These are phyloP conservation scores for Polymixis lichenea DNA, from an alignment of 2,888 invertebrate species.

Conservation along the genomic window DNA sequence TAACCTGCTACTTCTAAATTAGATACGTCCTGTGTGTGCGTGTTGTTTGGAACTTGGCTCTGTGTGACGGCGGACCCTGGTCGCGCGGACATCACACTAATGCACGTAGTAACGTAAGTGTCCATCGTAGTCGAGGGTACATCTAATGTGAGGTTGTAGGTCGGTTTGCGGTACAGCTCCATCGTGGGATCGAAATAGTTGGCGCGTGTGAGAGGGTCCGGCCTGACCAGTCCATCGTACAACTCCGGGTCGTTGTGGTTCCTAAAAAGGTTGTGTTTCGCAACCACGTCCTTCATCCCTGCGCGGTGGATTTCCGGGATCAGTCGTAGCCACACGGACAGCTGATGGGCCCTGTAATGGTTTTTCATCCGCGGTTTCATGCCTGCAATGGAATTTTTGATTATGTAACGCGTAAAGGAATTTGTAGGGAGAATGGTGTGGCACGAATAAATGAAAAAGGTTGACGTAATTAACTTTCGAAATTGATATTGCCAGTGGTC, in stretches of 20 bases:
- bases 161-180: conserved; percentile 91
- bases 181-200: conserved; percentile 92
- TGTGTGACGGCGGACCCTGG: conserved; percentile 88
- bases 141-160: conserved; percentile 90
- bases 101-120: conserved; percentile 93
- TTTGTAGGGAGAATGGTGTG: conserved; percentile 64
- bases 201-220: conserved; percentile 94
- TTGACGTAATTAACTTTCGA: conserved; percentile 75
- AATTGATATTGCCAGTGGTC: conserved; percentile 72
- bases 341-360: conserved; percentile 98
- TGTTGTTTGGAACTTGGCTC: conserved; percentile 89
- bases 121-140: conserved; percentile 90
- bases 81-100: conserved; percentile 93
- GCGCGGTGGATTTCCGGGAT: conserved; percentile 97
- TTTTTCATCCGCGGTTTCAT: conserved; percentile 98
- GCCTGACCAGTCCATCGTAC: conserved; percentile 97
- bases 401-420: conserved; percentile 73
- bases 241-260: conserved; percentile 97
- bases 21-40: conserved; percentile 94
- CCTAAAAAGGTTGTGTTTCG: conserved; percentile 96
- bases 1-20: conserved; percentile 95
- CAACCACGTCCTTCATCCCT: conserved; percentile 97
- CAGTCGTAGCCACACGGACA: conserved; percentile 98
- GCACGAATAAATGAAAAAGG: conserved; percentile 66
- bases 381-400: conserved; percentile 91